Evolutionary conservation across 1,140 invertebrate species (phyloP).

Genomic region (Drosophila mojavensis): DNA sequence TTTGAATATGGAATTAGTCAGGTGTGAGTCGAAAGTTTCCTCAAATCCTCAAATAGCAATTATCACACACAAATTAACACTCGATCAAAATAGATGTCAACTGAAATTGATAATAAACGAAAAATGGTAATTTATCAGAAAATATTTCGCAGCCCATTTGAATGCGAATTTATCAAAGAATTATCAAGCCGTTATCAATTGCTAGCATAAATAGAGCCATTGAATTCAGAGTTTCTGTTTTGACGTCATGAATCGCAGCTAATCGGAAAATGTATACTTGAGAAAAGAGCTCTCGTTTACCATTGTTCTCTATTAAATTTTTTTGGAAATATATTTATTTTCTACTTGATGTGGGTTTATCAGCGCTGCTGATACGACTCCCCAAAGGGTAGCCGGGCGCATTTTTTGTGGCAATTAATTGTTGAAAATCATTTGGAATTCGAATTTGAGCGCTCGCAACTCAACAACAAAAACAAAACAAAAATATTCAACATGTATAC

Average conservation of each 20-base stretch:
- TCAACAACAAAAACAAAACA: constrained; percentile 48
- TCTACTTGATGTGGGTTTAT: constrained; percentile 11
- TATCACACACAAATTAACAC: constrained; percentile 57
- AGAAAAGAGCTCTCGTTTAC: constrained; percentile 11
- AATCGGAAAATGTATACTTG: constrained; percentile 43
- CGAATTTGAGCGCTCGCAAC: constrained; percentile 31
- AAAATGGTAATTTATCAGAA: constrained; percentile 50
- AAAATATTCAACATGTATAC: constrained; percentile 61
- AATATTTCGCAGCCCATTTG: constrained; percentile 65
- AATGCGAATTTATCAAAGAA: constrained; percentile 41
- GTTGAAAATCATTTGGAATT: constrained; percentile 65
- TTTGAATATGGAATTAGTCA: neutral
- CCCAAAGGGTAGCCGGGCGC: constrained; percentile 37
- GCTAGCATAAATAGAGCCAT: constrained; percentile 40
- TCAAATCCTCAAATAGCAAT: constrained; percentile 7
- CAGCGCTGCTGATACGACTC: constrained; percentile 18
- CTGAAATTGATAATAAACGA: neutral
- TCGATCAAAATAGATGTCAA: constrained; percentile 72
- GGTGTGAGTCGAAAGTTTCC: constrained; percentile 50
- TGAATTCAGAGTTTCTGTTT: constrained; percentile 15
- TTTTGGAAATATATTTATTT: constrained; percentile 10
- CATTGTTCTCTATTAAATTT: neutral
- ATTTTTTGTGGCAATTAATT: constrained; percentile 62
- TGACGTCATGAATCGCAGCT: constrained; percentile 41
- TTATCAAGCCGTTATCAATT: constrained; percentile 56